Evolutionary conservation across 2,113 vertebrate species (phyloP).

Genomic region (Tympanuchus pallidicinctus): DNA sequence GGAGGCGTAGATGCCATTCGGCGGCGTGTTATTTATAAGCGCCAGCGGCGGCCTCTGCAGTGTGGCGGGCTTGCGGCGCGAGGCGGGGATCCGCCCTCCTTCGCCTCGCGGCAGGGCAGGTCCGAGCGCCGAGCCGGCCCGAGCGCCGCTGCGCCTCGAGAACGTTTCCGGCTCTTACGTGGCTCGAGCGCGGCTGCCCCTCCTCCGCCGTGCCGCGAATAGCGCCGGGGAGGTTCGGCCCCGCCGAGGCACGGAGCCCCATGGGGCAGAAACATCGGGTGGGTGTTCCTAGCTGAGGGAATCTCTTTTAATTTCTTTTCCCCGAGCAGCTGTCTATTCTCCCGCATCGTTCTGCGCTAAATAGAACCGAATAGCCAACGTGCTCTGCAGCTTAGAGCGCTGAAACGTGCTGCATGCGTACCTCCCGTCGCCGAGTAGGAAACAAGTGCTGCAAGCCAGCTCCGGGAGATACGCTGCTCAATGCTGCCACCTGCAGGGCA

Average conservation of each 20-base stretch:
- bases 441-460: background rate
- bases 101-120: no score
- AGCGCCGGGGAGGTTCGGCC: background rate
- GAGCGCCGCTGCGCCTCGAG: background rate
- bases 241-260: background rate
- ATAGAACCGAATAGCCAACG: background rate
- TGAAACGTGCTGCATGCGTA: background rate
- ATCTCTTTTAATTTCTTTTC: background rate
- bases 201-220: background rate
- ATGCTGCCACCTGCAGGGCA: slow-evolving; percentile 82
- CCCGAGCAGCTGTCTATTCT: background rate
- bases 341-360: background rate
- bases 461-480: slow-evolving; percentile 60
- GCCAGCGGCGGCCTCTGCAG: no score
- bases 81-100: no score
- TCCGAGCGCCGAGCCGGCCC: background rate
- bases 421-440: background rate
- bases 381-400: background rate
- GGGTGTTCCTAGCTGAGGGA: background rate
- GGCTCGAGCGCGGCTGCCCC: background rate
- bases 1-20: slow-evolving; percentile 70
- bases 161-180: background rate
- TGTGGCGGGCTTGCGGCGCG: no score
- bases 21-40: background rate
- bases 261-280: background rate